Base-by-base conservation (phyloP, 1,140 invertebrate species). In the Lethocerus indicus region DNA sequence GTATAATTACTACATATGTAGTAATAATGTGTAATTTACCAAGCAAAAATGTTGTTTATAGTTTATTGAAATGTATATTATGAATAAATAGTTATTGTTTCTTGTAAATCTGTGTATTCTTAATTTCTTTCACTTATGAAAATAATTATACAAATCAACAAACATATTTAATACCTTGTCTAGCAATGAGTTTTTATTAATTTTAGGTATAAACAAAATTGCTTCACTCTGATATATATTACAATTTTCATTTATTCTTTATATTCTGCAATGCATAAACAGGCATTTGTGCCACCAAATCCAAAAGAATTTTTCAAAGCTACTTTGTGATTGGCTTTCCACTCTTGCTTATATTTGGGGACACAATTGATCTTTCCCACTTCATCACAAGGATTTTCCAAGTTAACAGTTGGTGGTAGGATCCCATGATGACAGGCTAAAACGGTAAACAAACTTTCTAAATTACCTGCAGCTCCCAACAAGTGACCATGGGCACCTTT, bases 251-350 rank as follows among this genome's bases (percentile, higher is more conserved):
- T n/a, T n/a, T n/a, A n/a, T n/a, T n/a, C n/a, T n/a, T n/a, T 24
- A 13, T 42, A 42, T 28, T 48, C 35, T 16, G 45, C 46, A 27
- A 57, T 29, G 45, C 56, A 57, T 29, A 98, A 65, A 55, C 80
- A 81, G 27, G 89, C 89, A 74, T 98, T 98, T 18, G 93, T 97
- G 27, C 94, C 95, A 47, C 94, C 94, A 77, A 98, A 98, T 4
- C 94, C 95, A 76, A 98, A 98, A 13, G 93, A 92, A 70, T 98
- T 98, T 67, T 92, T 95, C 37, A 98, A 64, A n/a, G 89, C 90
- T 56, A 91, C 69, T 61, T 81, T 73, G 59, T 62, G 63, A 1
- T 55, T 62, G n/a, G 50, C n/a, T 24, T 60, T 56, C 86, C 87
- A 90, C 43, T 65, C 59, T 60, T 70, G 64, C 53, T 69, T 66